phyloP scores from a whole-genome alignment of 2,797 vertebrate species.

The Rhinatrema bivittatum region DNA sequence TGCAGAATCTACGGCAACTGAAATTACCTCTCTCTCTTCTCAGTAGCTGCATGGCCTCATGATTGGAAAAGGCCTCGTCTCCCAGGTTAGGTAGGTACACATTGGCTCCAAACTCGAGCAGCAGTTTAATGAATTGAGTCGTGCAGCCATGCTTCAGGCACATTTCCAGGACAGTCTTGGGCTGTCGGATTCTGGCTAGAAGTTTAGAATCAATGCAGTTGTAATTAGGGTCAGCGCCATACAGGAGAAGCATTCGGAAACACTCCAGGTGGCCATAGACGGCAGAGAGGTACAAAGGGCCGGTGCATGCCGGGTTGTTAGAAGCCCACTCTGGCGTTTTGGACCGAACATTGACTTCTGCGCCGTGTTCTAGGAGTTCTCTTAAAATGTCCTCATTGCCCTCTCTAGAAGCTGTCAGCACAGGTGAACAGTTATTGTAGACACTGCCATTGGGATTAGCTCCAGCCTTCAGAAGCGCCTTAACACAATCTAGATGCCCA shows the following conservation, averaged over 20 bases:
- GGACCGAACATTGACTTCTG: slow-evolving; percentile 68
- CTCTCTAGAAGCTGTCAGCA: slow-evolving; percentile 77
- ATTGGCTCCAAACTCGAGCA: slow-evolving; percentile 88
- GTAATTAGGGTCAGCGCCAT: slow-evolving; percentile 82
- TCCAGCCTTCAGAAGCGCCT: slow-evolving; percentile 72
- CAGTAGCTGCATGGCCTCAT: slow-evolving; percentile 67
- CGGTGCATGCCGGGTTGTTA: slow-evolving; percentile 67
- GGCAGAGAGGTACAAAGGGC: slow-evolving; percentile 82
- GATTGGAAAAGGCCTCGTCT: slow-evolving; percentile 47
- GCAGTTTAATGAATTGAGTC: slow-evolving; percentile 71
- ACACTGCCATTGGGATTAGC: slow-evolving; percentile 79
- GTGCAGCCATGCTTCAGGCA: slow-evolving; percentile 77
- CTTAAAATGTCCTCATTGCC: slow-evolving; percentile 64
- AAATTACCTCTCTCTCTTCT: slow-evolving; percentile 76
- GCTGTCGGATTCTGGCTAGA: slow-evolving; percentile 69
- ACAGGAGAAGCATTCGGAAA: slow-evolving; percentile 75
- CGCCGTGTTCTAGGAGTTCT: slow-evolving; percentile 71
- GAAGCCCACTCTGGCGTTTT: slow-evolving; percentile 76
- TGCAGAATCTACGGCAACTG: rapidly evolving
- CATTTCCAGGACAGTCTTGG: slow-evolving; percentile 81
- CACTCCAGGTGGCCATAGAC: slow-evolving; percentile 83
- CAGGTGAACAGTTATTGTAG: slow-evolving; percentile 85
- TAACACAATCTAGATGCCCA: slow-evolving; percentile 79
- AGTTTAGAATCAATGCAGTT: slow-evolving; percentile 79
- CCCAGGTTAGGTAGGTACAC: slow-evolving; percentile 68